These are phyloP conservation scores for Eurystomus gularis DNA, from an alignment of 2,113 vertebrate genomes.

Conservation along the genomic window DNA sequence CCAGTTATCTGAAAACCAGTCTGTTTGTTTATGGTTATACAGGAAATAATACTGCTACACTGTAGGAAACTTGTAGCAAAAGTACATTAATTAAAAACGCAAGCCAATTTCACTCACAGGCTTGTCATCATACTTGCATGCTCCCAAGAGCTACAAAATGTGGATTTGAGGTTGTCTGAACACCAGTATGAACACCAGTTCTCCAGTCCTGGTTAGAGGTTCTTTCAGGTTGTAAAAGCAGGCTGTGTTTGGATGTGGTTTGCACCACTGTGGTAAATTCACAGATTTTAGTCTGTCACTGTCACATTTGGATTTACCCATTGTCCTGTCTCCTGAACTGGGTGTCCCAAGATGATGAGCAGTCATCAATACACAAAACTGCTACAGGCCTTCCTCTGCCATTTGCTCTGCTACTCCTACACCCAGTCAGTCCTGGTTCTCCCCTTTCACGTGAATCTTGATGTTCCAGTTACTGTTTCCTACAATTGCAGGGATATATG, in stretches of 20 bases:
- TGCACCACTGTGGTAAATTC: not conserved
- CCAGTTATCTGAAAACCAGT: no score
- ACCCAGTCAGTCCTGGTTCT: not conserved
- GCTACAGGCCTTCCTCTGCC: not conserved
- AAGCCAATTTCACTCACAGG: fast-evolving
- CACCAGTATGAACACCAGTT: no score
- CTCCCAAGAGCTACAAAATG: not conserved
- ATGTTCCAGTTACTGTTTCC: not conserved
- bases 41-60: not conserved
- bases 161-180: not conserved
- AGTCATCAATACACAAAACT: not conserved
- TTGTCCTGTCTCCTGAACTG: not conserved
- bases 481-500: not conserved
- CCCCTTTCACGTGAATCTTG: not conserved
- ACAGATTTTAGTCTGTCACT: not conserved
- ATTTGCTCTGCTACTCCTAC: not conserved
- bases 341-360: not conserved
- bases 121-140: fast-evolving
- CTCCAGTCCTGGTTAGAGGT: fast-evolving
- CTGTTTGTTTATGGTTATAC: not conserved
- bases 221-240: not conserved
- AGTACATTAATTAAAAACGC: not conserved
- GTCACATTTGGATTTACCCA: no score
- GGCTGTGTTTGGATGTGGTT: not conserved
- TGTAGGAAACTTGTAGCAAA: not conserved